phyloP scores from a whole-genome alignment of 1,140 invertebrate species.

The Achroia grisella region DNA sequence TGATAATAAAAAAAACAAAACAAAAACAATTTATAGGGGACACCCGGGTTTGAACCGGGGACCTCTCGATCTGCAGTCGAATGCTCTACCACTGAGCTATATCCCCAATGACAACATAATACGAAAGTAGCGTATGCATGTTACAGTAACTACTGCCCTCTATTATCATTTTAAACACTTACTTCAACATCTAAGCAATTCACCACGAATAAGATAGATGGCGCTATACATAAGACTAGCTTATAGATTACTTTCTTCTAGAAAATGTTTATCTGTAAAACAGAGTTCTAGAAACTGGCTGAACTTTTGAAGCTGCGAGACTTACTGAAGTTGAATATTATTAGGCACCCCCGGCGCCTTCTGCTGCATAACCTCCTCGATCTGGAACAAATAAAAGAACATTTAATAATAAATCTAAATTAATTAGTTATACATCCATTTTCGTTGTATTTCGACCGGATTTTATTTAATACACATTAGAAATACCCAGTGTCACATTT shows the following conservation, averaged over 20 bases:
- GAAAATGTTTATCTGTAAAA: too few relatives aligned
- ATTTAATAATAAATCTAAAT: too few relatives aligned
- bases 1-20: conserved; percentile 10
- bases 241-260: too few relatives aligned
- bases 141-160: conserved; percentile 11
- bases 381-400: conserved; percentile 32
- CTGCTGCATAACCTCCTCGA: conserved; percentile 70
- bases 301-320: background rate
- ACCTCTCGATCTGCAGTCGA: conserved; percentile 93
- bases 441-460: too few relatives aligned
- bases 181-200: background rate
- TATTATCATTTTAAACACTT: background rate
- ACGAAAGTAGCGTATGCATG: conserved; percentile 21
- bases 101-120: conserved; percentile 49
- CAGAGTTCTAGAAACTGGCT: too few relatives aligned
- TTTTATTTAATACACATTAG: too few relatives aligned
- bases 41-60: conserved; percentile 94
- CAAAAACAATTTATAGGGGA: conserved; percentile 75
- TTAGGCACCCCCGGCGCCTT: conserved; percentile 62
- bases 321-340: conserved; percentile 49
- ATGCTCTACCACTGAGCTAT: conserved; percentile 75
- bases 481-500: too few relatives aligned
- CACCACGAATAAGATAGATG: conserved; percentile 31
- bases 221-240: conserved; percentile 19
- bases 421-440: too few relatives aligned